Evolutionary conservation across 1,140 invertebrate genomes (phyloP), one percentile per base, ranked within the genome.

Genomic region (Drosophila neocordata): DNA sequence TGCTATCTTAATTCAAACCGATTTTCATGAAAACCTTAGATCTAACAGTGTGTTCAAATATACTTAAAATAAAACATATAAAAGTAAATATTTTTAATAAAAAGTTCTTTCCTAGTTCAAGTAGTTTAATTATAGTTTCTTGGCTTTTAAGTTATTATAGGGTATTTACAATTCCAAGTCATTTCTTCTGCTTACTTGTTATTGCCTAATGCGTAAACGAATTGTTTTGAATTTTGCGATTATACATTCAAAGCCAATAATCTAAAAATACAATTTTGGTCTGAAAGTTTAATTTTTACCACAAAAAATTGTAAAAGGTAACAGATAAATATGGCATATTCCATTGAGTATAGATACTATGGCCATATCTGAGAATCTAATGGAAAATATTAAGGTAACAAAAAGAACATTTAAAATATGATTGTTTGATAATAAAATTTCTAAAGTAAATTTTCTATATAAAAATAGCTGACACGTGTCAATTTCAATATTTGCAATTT

Each of bases 211-310:
- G 34, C 27, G 58, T 44, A 9, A 6, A 18, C 15, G 8, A 38
- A 20, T 41, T 15, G 41, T 18, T 55, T 60, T 65, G 5, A 44
- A 37, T 68, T 65, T 56, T 34, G 37, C 35, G 22, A 73, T 81
- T 81, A 73, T 38, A 65, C 81, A 77, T 73, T 60, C 65, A 60
- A 73, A 69, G 61, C 57, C 64, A 58, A 35, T 37, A 27, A 18
- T 56, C 69, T 80, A 85, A 75, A 87, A 82, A 72, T 82, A 75
- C 60, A 38, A 18, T 51, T 24, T 35, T 67, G 44, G 13, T 7
- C 27, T 63, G 48, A 48, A 64, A 64, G 38, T 22, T n/a, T 20
- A 53, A 37, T 58, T 69, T 63, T 61, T 74, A 66, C 11, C 9
- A 38, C 55, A 12, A 35, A 56, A 18, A 4, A 18, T 18, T 11